phyloP scores from a whole-genome alignment of 1,140 invertebrate genomes.

The Ephestia elutella region DNA sequence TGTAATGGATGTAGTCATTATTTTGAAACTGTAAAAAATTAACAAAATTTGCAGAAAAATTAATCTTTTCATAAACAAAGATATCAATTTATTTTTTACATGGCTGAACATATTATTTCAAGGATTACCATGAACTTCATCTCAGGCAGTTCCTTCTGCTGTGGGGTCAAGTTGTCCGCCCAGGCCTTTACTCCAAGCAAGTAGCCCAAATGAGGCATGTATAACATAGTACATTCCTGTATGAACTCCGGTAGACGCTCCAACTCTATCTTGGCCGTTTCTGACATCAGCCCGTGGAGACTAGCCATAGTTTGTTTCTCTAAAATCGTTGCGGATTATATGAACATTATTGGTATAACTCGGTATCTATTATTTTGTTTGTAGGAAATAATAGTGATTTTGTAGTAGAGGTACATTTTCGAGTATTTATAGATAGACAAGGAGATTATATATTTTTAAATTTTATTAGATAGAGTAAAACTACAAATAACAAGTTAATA shows the following conservation, averaged over 20 bases:
- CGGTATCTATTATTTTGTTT: no score
- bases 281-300: conserved; percentile 77
- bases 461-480: no score
- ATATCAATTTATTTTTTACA: no score
- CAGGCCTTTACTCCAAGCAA: conserved; percentile 81
- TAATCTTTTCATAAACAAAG: neutral
- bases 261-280: conserved; percentile 81
- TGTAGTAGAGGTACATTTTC: no score
- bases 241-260: conserved; percentile 78
- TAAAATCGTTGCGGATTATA: conserved; percentile 16
- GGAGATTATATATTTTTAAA: no score
- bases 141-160: conserved; percentile 76
- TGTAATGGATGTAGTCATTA: conserved; percentile 82
- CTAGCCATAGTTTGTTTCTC: conserved; percentile 68
- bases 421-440: no score
- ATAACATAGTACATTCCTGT: conserved; percentile 83
- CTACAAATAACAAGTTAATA: no score
- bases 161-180: conserved; percentile 68
- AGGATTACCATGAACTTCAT: conserved; percentile 80
- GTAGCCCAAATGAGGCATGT: conserved; percentile 88
- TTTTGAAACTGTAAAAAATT: conserved; percentile 77
- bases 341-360: neutral
- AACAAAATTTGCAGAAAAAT: conserved; percentile 73
- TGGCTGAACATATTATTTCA: neutral
- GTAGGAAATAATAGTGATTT: no score